These are phyloP conservation scores for Bombyx huttoni DNA, from an alignment of 2,888 invertebrate genomes.

Conservation along the genomic window DNA sequence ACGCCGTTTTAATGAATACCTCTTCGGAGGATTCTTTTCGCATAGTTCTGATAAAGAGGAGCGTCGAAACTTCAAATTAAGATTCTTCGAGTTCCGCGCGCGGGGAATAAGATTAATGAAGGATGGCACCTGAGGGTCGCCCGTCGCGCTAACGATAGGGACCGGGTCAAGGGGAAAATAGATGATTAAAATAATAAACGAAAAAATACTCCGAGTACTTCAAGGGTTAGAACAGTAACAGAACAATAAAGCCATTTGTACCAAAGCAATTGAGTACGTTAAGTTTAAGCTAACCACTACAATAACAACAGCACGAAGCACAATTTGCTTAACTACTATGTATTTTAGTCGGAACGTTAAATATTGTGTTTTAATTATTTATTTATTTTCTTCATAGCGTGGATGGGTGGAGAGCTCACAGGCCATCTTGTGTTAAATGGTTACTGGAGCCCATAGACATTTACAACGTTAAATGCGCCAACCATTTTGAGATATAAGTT, in stretches of 20 bases:
- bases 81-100: conserved; percentile 64
- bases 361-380: no score
- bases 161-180: conserved; percentile 37
- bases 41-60: conserved; percentile 68
- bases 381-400: no score
- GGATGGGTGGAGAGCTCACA: no score
- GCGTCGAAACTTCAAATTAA: conserved; percentile 71
- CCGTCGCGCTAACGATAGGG: conserved; percentile 41
- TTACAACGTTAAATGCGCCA: no score
- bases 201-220: conserved; percentile 18
- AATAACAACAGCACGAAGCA: no score
- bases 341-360: no score
- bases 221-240: neutral
- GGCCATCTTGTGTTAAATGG: no score
- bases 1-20: conserved; percentile 56
- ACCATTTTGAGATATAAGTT: no score
- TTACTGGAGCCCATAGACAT: no score
- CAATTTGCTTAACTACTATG: neutral
- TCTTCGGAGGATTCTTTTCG: conserved; percentile 57
- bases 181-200: conserved; percentile 50
- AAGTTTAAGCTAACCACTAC: no score
- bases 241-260: no score
- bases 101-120: conserved; percentile 67
- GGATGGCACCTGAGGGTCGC: conserved; percentile 57
- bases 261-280: no score